A percentile compares a stretch with the other conserved stretches of the same genome.
phyloP scores from a whole-genome alignment of 2,797 vertebrate genomes.

The Gymnothorax reevesii region DNA sequence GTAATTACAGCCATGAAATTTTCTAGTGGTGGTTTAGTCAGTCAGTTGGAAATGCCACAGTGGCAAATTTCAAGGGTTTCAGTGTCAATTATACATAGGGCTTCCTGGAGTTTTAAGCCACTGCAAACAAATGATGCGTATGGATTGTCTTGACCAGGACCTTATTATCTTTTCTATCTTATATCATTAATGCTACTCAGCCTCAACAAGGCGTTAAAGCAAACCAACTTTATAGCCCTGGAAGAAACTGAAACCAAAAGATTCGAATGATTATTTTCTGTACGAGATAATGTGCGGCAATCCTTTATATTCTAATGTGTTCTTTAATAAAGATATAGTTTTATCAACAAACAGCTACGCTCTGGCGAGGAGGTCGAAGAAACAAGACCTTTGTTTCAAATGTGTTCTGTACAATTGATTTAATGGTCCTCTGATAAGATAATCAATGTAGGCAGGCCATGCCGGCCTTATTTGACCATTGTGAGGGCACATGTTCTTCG shows the following conservation, averaged over 20 bases:
- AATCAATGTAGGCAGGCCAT: conserved; percentile 42
- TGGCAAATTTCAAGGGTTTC: conserved; percentile 42
- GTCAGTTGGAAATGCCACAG: conserved; percentile 31
- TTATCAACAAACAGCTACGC: not conserved
- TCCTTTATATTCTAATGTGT: not conserved
- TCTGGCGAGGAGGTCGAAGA: not conserved
- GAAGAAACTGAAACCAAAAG: not conserved
- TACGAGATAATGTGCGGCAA: not conserved
- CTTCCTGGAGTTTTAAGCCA: conserved; percentile 24
- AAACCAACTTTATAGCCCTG: too few species aligned
- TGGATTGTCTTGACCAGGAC: not conserved
- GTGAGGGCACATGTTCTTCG: conserved; percentile 20
- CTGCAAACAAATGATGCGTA: conserved; percentile 43
- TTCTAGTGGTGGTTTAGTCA: not conserved
- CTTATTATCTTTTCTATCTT: not conserved
- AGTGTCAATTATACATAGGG: conserved; percentile 40
- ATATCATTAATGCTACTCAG: not conserved
- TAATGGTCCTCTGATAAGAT: conserved; percentile 42
- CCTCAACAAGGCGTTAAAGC: not conserved
- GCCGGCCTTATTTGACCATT: not conserved
- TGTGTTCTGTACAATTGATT: conserved; percentile 36
- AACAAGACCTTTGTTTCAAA: conserved; percentile 17
- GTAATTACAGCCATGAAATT: not conserved
- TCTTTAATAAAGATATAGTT: not conserved
- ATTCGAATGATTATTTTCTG: not conserved